A percentile compares a stretch with the other conserved stretches of the same genome.
phyloP scores from a whole-genome alignment of 1,140 invertebrate species.

The Cyrtorhinus lividipennis region DNA sequence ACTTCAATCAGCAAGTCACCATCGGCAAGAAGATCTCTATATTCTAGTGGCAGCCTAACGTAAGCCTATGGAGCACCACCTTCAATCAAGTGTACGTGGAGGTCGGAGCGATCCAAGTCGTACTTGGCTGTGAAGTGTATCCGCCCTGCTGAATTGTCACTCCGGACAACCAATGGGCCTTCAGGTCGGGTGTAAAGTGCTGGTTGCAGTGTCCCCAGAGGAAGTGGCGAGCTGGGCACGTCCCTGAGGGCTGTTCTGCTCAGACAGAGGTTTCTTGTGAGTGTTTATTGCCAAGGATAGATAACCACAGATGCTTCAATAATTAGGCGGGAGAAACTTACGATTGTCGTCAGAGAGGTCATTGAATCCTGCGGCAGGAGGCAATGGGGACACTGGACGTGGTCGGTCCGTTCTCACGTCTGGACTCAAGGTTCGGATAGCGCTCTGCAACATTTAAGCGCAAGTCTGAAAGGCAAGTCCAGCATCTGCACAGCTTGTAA shows the following conservation, averaged over 20 bases:
- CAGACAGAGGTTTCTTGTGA: background rate
- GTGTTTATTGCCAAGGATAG: too few species aligned
- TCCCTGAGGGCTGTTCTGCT: constrained; percentile 15
- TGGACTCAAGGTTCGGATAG: background rate
- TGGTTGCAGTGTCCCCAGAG: constrained; percentile 69
- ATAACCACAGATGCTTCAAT: too few species aligned
- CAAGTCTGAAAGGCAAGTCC: too few species aligned
- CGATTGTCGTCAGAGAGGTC: background rate
- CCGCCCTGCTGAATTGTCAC: constrained; percentile 45
- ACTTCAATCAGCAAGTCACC: too few species aligned
- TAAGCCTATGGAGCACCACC: too few species aligned
- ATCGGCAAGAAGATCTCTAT: too few species aligned
- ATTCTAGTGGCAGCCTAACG: too few species aligned
- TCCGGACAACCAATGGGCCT: constrained; percentile 52
- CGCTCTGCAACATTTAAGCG: background rate
- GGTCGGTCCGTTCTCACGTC: background rate
- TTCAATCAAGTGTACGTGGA: constrained; percentile 77
- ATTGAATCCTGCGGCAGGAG: background rate
- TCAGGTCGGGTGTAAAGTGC: constrained; percentile 65
- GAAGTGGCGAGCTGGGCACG: constrained; percentile 42
- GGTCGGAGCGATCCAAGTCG: constrained; percentile 74
- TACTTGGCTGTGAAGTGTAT: constrained; percentile 75
- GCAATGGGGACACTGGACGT: background rate
- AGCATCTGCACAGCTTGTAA: too few species aligned
- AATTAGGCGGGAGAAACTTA: too few species aligned